phyloP scores from a whole-genome alignment of 2,797 vertebrate species.

The Neostethus bicornis region DNA sequence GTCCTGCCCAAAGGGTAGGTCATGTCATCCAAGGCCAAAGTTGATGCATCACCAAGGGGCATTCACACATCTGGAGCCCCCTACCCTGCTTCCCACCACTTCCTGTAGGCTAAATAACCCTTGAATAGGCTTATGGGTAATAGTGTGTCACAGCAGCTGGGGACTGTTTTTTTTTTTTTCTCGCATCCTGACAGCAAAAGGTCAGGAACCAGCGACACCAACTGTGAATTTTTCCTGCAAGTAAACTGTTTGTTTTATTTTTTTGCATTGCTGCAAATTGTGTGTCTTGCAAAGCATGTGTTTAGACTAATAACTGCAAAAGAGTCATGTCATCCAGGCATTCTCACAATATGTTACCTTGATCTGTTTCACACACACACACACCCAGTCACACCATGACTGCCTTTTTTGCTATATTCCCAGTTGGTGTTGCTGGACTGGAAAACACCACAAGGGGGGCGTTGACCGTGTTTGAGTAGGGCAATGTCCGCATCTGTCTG shows the following conservation, averaged over 20 bases:
- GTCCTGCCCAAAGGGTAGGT: conserved; percentile 77
- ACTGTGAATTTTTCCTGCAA: conserved; percentile 15
- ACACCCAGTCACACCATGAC: conserved; percentile 1
- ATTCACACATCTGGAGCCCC: conserved; percentile 76
- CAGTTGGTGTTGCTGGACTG: conserved; percentile 45
- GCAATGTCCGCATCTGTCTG: conserved; percentile 70
- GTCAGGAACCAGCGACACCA: conserved; percentile 63
- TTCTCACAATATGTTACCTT: conserved; percentile 13
- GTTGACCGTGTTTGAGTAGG: conserved; percentile 73
- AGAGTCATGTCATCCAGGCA: conserved; percentile 17
- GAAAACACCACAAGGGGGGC: conserved; percentile 69
- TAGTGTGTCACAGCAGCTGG: conserved; percentile 70
- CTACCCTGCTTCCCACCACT: conserved; percentile 60
- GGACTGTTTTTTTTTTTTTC: conserved; percentile 66
- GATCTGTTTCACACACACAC: conserved; percentile 18
- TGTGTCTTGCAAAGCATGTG: conserved; percentile 18
- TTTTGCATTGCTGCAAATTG: conserved; percentile 14
- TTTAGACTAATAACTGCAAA: conserved; percentile 26
- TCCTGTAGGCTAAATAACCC: conserved; percentile 69
- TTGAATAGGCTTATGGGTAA: conserved; percentile 63
- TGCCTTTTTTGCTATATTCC: conserved; percentile 26
- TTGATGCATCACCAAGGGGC: conserved; percentile 71
- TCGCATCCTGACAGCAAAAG: conserved; percentile 71
- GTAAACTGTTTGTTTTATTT: conserved; percentile 16
- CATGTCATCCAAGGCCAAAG: conserved; percentile 61